phyloP scores from a whole-genome alignment of 2,797 vertebrate genomes.

The Smutsia gigantea region DNA sequence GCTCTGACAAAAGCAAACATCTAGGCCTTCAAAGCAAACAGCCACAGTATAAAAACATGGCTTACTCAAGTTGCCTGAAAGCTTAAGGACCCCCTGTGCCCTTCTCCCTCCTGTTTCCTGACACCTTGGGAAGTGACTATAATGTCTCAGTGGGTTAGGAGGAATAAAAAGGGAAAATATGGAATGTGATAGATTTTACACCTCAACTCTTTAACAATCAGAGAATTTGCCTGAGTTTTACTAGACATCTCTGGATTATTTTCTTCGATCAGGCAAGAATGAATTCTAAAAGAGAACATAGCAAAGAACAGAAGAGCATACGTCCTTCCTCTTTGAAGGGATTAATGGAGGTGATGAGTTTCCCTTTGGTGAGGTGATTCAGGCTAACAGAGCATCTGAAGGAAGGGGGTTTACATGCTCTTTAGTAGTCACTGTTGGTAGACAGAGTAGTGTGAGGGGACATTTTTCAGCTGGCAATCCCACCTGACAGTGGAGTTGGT shows the following conservation, averaged over 20 bases:
- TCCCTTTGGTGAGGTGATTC: not conserved
- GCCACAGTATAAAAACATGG: not conserved
- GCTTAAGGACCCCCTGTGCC: rapidly evolving
- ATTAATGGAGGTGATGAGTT: not conserved
- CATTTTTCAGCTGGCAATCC: not conserved
- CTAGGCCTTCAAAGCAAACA: not conserved
- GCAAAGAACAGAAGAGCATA: not conserved
- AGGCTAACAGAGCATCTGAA: too few species aligned
- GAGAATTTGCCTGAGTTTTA: not conserved
- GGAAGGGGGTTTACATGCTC: not conserved
- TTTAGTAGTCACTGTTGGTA: not conserved
- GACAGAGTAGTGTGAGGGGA: not conserved
- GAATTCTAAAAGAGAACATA: not conserved
- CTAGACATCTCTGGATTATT: not conserved
- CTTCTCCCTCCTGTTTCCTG: not conserved
- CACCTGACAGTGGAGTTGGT: rapidly evolving
- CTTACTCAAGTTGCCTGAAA: not conserved
- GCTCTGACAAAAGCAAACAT: not conserved
- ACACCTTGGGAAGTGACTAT: rapidly evolving
- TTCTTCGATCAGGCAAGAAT: not conserved
- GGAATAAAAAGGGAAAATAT: not conserved
- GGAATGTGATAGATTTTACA: not conserved
- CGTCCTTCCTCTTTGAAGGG: rapidly evolving
- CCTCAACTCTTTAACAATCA: not conserved
- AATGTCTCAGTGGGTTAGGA: not conserved